Base-by-base conservation (phyloP, 1,140 invertebrate genomes). In the Parapsyche elsis region DNA sequence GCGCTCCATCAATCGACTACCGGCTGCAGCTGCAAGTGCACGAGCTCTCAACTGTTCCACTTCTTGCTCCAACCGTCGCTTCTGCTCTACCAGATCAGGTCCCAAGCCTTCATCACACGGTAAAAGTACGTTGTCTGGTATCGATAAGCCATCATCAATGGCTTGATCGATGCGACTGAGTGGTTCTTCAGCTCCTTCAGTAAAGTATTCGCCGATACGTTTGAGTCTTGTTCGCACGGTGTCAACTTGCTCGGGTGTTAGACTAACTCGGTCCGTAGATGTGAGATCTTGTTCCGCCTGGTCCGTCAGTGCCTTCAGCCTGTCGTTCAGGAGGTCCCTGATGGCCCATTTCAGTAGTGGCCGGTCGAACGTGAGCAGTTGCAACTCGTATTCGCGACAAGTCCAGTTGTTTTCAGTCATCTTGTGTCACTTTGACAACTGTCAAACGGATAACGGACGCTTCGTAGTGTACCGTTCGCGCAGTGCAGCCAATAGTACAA, bases 301-400 rank as follows among this genome's bases (percentile, higher is more conserved):
- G 0, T 49, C n/a, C 16, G 14, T 26, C 0, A 38, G 26, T 0
- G 16, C 30, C 14, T 45, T 26, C 0, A 77, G 61, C 14, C 26
- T 23, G 5, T 77, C 75, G 7, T 44, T 26, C 10, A 77, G 16
- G 24, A 77, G 9, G 9, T 53, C 75, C 1, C 53, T 10, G 9
- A 64, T 7, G 9, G 45, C 46, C 12, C n/a, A 21, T 4, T 38
- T 67, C 0, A 77, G 46, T 0, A 44, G 53, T 16, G 12, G 9
- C 10, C 75, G 23, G 21, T 67, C 53, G 30, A 77, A 64, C 1
- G 14, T 21, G 23, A 77, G 64, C 9, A 77, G 46, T 45, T 77
- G 75, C 1, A n/a, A 19, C 9, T 61, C 75, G 59, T 64, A 64
- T 24, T 77, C 75, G 9, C 16, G 71, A 1, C 0, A 14, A n/a